Evolutionary conservation across 2,113 vertebrate genomes (phyloP), one percentile per base, ranked within the genome.

Genomic region (Chaetodon auriga): DNA sequence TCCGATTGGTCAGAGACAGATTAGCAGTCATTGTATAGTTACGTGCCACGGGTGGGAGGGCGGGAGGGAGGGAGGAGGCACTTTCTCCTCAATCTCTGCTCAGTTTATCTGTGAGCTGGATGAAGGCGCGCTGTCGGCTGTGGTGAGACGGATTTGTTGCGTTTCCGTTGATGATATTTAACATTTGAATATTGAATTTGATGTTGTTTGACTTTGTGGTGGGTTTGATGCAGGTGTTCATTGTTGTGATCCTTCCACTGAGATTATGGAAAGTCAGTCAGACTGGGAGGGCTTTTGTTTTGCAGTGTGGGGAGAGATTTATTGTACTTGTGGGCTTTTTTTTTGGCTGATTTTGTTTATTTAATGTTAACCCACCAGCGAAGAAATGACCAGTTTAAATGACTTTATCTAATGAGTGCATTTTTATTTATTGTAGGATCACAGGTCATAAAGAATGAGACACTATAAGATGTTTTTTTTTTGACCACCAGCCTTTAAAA

Each of bases 1-100:
- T 63, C 48, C 86, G 92, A 94, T 94, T 94, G 92, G 93, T 89
- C 77, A 12, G 60, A 54, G 41, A 9, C 73, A 86, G 90, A 92
- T 92, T 92, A 93, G 75, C 78, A 81, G 86, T 86, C 71, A 69
- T 87, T 88, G 76, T 91, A 68, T 83, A 88, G 88, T 82, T 81
- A 78, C 23, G 3, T 69, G 78, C 75, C 35, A 9, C 21, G 45
- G 45, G 79, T 66, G 80, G 23, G 82, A 68, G 46, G 45, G 85
- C 74, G 70, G 65, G 78, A 64, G 81, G 25, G 80, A 61, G 85
- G 80, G 77, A 78, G 72, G 63, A 75, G 75, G 90, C 36, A 76
- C 81, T 89, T 82, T 83, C 36, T 75, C 73, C 79, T 51, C 75
- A 76, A 83, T 91, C 83, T 82, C 83, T 49, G 85, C 62, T 91